Evolutionary conservation across 2,113 vertebrate genomes (phyloP), one percentile per base, ranked within the genome.

Genomic region (pig (Sus scrofa)): DNA sequence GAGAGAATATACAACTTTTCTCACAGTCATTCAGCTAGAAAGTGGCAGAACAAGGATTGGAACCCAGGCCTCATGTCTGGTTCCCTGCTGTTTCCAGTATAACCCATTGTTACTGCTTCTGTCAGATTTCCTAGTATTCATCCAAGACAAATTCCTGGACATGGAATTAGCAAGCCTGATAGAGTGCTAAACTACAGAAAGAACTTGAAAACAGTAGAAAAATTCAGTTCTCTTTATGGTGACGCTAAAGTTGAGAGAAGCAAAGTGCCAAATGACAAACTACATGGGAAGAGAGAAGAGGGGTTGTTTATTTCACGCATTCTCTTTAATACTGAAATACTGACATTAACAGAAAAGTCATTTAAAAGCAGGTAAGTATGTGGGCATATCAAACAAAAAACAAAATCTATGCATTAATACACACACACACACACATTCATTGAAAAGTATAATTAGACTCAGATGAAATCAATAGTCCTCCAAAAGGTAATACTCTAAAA

Each of bases 391-490:
- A 65, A 93, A 91, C 22, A 91, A 82, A 90, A 95, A 86, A 67
- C 18, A 94, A 97, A 52, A 77, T 81, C 26, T 10, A 10, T 83
- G 44, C 32, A 79, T 81, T 86, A n/a, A n/a, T n/a, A n/a, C n/a
- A n/a, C 8, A 44, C n/a, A n/a, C n/a, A n/a, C 44, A 44, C 44
- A 44, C 44, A 58, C 20, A 63, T 73, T 68, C 52, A 86, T 6
- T 87, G 67, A 92, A 84, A 97, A 89, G 91, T 84, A 87, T 81
- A 89, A 90, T 79, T 90, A 89, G 34, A 89, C 20, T 75, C 60
- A 77, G 68, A 79, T 89, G 22, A 77, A 91, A 95, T 91, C 70
- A 93, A 93, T 81, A 94, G 14, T 10, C 56, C 6, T 37, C n/a
- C 2, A 81, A 50, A 95, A 85, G 50, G 86, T 83, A 92, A 44